These are phyloP conservation scores for Strigops habroptila DNA, from an alignment of 2,113 vertebrate genomes.

Conservation along the genomic window DNA sequence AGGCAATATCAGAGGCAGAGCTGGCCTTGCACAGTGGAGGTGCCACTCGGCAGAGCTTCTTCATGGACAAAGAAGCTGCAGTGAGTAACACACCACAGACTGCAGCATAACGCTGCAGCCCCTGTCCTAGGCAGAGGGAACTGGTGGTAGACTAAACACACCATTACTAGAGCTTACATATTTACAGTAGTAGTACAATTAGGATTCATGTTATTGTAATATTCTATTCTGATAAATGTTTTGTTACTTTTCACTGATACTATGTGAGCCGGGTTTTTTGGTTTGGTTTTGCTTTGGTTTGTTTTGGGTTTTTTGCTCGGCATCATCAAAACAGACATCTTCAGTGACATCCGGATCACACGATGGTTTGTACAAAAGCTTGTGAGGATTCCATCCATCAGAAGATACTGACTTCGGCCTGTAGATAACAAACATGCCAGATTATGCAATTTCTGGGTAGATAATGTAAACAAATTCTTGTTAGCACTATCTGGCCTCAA, in stretches of 20 bases:
- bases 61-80: rapidly evolving
- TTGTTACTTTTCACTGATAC: not conserved
- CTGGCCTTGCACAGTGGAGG: not conserved
- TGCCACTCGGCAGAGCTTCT: rapidly evolving
- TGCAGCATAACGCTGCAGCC: not conserved
- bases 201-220: not conserved
- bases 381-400: conserved; percentile 72
- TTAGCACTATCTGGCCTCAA: not conserved
- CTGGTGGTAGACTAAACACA: rapidly evolving
- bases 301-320: conserved; percentile 19
- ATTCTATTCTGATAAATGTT: not conserved
- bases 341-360: conserved; percentile 61
- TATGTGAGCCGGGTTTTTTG: not conserved
- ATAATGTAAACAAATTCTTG: not conserved
- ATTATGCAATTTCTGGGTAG: conserved; percentile 17
- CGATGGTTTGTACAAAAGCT: conserved; percentile 64
- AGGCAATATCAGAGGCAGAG: not conserved
- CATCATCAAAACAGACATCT: conserved; percentile 54
- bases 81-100: rapidly evolving
- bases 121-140: not conserved
- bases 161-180: not conserved
- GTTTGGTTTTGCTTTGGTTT: not conserved
- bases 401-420: conserved; percentile 73
- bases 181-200: not conserved
- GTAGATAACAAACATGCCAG: not conserved